Base-by-base conservation (phyloP, 1,140 invertebrate species). In the Diabrotica virgifera region DNA sequence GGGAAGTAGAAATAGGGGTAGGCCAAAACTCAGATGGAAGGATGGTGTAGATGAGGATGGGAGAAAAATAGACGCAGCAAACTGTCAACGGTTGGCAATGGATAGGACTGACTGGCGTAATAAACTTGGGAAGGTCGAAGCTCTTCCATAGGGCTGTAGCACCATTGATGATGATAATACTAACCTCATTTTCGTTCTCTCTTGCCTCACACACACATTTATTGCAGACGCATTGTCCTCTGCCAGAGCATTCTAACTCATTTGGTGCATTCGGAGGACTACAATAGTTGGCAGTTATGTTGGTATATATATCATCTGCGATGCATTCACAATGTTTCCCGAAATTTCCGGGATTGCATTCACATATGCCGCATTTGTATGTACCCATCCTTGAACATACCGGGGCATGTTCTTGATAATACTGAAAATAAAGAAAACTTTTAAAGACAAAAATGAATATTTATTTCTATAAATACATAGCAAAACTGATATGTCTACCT, bases 261-360 rank as follows among this genome's bases (percentile, higher is more conserved):
- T 86, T 86, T 1, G 85, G 85, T 74, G 91, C 93, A 70, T 89
- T 87, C 9, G 86, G 76, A 66, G 64, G 54, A 10, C 70, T 62
- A 56, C 73, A 74, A 11, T 69, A 66, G 0, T 60, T 58, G 10
- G 68, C 70, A 36, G 69, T 73, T 10, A 65, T 50, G 10, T 64
- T 38, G 8, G 64, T 68, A 2, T 62, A 60, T 14, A 65, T 59
- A 67, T 68, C 67, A 36, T 68, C 65, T 9, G 57, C 63, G 40
- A 57, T 82, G 74, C 90, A 92, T 74, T 91, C 89, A 76, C 92
- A 94, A 61, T 82, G 78, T 54, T 85, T 79, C 1, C 91, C 91
- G 69, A 86, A 87, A 78, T 82, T 84, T 46, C 82, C 80, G 0
- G 77, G 70, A 62, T 86, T 76, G 74, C 92, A 94, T 46, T 83